These are phyloP conservation scores for Grantiella picta DNA, from an alignment of 2,113 vertebrate species.

Conservation along the genomic window DNA sequence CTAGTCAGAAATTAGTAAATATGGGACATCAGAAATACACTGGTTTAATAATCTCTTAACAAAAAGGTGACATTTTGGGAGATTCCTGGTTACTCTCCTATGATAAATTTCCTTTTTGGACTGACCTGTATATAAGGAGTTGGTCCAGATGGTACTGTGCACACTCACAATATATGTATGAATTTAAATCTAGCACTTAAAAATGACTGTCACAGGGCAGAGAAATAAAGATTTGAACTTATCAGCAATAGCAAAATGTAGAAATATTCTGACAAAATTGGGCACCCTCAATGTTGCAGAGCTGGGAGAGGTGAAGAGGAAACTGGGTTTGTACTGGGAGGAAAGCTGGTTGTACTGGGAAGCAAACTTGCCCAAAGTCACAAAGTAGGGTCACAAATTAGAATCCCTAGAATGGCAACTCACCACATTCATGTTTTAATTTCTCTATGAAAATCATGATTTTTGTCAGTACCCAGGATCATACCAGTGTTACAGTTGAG, in stretches of 20 bases:
- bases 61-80: neutral
- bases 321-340: neutral
- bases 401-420: neutral
- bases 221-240: neutral
- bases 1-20: neutral
- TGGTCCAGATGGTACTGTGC: neutral
- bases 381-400: neutral
- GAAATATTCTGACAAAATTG: neutral
- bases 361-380: neutral
- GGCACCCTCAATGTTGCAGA: neutral
- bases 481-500: neutral
- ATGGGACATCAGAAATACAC: neutral
- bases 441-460: neutral
- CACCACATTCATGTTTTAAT: neutral
- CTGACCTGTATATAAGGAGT: neutral
- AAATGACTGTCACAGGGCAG: neutral
- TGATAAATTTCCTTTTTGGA: neutral
- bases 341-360: no score
- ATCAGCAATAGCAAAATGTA: neutral
- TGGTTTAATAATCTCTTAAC: neutral
- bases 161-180: neutral
- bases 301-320: neutral
- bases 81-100: neutral
- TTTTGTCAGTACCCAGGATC: neutral
- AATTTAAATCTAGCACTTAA: neutral